These are phyloP conservation scores for Protomyctophum bolini DNA, from an alignment of 2,113 vertebrate genomes.

Conservation along the genomic window DNA sequence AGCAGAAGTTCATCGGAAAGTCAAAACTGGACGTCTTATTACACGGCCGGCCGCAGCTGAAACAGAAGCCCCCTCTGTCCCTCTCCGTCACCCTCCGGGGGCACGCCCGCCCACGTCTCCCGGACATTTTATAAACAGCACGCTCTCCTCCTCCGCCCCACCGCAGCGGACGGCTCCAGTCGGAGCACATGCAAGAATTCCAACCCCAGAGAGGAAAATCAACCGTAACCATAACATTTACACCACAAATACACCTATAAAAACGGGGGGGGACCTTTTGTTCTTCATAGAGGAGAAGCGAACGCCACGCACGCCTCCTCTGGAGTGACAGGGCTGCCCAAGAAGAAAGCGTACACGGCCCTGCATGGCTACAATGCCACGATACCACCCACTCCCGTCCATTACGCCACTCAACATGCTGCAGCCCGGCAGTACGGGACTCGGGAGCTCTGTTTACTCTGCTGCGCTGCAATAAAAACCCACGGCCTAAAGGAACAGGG, in stretches of 20 bases:
- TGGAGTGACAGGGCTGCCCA: constrained; percentile 55
- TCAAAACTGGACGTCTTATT: background rate
- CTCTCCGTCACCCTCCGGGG: background rate
- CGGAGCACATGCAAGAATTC: background rate
- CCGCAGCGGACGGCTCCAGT: background rate
- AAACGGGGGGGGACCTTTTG: constrained; percentile 38
- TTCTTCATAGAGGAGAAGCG: constrained; percentile 24
- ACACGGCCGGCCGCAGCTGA: background rate
- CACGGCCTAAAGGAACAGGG: background rate
- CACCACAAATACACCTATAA: background rate
- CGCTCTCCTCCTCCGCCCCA: background rate
- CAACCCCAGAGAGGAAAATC: background rate
- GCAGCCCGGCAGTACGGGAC: constrained; percentile 14
- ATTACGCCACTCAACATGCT: background rate
- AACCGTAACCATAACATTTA: background rate
- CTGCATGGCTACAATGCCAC: constrained; percentile 37
- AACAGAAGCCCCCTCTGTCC: background rate
- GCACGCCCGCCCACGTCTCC: background rate
- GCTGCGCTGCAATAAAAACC: constrained; percentile 12
- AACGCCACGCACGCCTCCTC: constrained; percentile 58
- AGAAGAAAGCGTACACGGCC: constrained; percentile 62
- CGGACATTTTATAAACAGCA: background rate
- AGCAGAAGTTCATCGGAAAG: background rate
- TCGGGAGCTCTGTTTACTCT: constrained; percentile 31
- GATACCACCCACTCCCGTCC: constrained; percentile 22